Evolutionary conservation across 2,797 vertebrate genomes (phyloP), one percentile per base, ranked within the genome.

Genomic region (Yasuhikotakia modesta): DNA sequence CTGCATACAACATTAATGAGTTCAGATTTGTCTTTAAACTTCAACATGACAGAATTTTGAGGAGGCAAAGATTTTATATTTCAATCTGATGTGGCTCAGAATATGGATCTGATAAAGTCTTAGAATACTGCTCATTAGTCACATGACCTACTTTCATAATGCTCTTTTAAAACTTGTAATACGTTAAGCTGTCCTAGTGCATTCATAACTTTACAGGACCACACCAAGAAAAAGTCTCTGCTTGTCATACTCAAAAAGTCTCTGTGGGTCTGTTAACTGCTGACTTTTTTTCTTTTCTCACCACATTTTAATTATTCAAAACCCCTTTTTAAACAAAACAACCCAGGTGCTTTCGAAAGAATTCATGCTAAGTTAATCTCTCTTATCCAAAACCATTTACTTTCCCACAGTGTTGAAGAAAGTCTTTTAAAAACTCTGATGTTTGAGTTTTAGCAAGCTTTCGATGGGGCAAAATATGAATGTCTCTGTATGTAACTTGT

Each of bases 401-500:
- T 67, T 27, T 69, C 53, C 66, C 61, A 57, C 65, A 35, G 48
- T 22, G 61, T 14, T 53, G 30, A 65, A 27, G 32, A 65, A 74
- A 74, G 39, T 45, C 73, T 52, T 16, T 57, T 21, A 45, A 53
- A 65, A 75, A 30, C 63, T 75, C 61, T 53, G 35, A n/a, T 32
- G 24, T 64, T 64, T 16, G 39, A 32, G 27, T 70, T 61, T 30
- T n/a, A 30, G 75, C 43, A 39, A 52, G 16, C 43, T 61, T 50
- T 69, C 46, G 30, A 61, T 27, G 48, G 43, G 66, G 73, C 55
- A 53, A 69, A 60, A 53, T 65, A 58, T 65, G 70, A 79, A 72
- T 73, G 60, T 73, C 30, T 45, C 61, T 66, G 63, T 48, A 35
- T 67, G 24, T 39, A 50, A 24, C 78, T 65, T 73, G 64, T 66